Conservation (phyloP, 2,888 invertebrate genomes). For the Trissoscelio sp. region DNA sequence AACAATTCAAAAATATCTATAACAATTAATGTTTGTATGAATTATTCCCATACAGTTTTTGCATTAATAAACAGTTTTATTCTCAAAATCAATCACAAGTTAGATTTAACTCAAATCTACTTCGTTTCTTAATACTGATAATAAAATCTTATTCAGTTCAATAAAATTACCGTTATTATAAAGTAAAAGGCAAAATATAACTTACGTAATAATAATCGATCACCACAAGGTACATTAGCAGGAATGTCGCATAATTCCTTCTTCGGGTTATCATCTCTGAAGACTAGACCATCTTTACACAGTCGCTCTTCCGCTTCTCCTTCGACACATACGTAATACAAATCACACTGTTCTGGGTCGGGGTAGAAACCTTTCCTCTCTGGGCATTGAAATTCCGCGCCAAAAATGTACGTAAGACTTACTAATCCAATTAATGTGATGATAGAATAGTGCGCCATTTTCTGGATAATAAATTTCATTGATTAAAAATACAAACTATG, state of each 20-base stretch:
- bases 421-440: slow-evolving; percentile 34
- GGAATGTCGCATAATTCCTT: slow-evolving; percentile 91
- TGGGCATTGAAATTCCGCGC: slow-evolving; percentile 87
- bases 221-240: slow-evolving; percentile 91
- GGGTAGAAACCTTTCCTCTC: slow-evolving; percentile 90
- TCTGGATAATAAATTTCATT: too few species aligned
- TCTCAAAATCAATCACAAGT: too few species aligned
- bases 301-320: slow-evolving; percentile 87
- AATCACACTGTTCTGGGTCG: slow-evolving; percentile 90
- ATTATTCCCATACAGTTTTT: too few species aligned
- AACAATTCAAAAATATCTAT: too few species aligned
- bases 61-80: too few species aligned
- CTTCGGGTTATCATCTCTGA: slow-evolving; percentile 89
- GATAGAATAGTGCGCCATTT: slow-evolving; percentile 38
- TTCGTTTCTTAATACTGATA: too few species aligned
- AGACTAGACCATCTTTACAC: slow-evolving; percentile 92
- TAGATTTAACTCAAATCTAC: too few species aligned
- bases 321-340: slow-evolving; percentile 89
- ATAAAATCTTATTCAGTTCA: too few species aligned
- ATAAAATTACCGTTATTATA: too few species aligned
- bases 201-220: slow-evolving; percentile 90
- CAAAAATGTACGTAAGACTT: slow-evolving; percentile 42
- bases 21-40: too few species aligned
- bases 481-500: too few species aligned
- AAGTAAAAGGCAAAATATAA: too few species aligned